Percentiles rank a stretch among this genome's conserved stretches.
Conservation (phyloP, 2,888 invertebrate species). For the Adineta ricciae region DNA sequence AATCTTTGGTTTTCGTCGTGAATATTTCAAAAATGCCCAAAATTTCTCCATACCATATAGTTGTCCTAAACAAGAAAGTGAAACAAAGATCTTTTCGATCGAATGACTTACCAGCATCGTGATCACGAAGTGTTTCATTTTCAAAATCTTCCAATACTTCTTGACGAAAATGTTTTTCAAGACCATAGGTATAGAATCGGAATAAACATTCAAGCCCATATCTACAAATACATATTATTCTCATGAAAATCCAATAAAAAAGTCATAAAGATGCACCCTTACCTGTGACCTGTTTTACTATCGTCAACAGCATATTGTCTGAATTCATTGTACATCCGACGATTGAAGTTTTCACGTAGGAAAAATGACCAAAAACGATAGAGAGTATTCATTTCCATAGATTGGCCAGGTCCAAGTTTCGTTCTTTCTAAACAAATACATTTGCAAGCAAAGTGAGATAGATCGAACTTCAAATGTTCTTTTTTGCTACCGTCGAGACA, state of each 20-base stretch:
- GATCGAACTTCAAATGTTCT: too few species aligned
- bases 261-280: conserved; percentile 42
- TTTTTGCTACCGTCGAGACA: conserved; percentile 20
- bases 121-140: conserved; percentile 76
- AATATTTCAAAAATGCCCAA: conserved; percentile 96
- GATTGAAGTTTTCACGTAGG: conserved; percentile 90
- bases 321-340: conserved; percentile 95
- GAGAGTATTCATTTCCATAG: conserved; percentile 97
- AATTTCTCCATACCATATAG: conserved; percentile 96
- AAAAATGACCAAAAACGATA: conserved; percentile 99
- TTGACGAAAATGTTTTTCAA: conserved; percentile 88
- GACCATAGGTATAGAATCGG: conserved; percentile 91
- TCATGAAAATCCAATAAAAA: not conserved
- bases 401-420: conserved; percentile 80
- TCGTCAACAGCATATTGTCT: conserved; percentile 81
- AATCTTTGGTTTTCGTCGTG: conserved; percentile 41
- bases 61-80: conserved; percentile 59
- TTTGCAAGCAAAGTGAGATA: too few species aligned
- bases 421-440: conserved; percentile 64
- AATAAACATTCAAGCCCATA: conserved; percentile 65
- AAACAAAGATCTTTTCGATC: not conserved
- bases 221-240: conserved; percentile 45
- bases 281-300: conserved; percentile 76
- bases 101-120: conserved; percentile 63
- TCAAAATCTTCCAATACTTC: conserved; percentile 91